A percentile compares a stretch with the other conserved stretches of the same genome.
Conservation (phyloP, 2,113 vertebrate species). For the Poecile atricapillus region DNA sequence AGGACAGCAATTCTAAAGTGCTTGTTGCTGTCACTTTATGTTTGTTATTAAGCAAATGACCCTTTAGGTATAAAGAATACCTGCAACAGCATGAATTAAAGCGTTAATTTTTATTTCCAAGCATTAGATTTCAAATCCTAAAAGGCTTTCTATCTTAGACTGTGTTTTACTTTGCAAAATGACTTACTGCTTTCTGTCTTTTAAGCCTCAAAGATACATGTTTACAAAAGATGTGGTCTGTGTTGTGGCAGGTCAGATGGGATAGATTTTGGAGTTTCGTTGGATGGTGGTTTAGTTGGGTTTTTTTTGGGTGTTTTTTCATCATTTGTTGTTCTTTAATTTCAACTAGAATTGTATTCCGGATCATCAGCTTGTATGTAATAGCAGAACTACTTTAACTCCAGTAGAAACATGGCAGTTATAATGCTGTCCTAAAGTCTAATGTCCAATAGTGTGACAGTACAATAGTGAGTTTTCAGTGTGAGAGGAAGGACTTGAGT, state of each 20-base stretch:
- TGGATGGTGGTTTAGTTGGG: background rate
- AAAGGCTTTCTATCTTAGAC: background rate
- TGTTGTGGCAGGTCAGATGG: background rate
- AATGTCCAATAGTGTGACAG: background rate
- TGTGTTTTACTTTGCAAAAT: background rate
- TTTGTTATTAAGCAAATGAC: background rate
- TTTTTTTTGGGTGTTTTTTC: background rate
- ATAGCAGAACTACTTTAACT: background rate
- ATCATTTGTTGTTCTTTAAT: background rate
- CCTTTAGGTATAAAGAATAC: background rate
- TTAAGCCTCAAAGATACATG: background rate
- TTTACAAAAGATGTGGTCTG: background rate
- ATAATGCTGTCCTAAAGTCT: background rate
- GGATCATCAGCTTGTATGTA: background rate
- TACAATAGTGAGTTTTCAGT: background rate
- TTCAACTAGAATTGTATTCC: background rate
- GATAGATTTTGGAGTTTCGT: background rate
- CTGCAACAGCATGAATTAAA: background rate
- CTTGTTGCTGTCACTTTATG: background rate
- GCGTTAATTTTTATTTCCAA: slow-evolving; percentile 2
- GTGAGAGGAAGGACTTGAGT: background rate
- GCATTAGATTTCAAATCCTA: background rate
- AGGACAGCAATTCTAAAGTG: background rate
- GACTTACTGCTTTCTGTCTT: background rate
- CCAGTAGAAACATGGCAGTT: background rate